These are phyloP conservation scores for Potamarius usumacintae DNA, from an alignment of 2,113 vertebrate genomes.

Conservation along the genomic window DNA sequence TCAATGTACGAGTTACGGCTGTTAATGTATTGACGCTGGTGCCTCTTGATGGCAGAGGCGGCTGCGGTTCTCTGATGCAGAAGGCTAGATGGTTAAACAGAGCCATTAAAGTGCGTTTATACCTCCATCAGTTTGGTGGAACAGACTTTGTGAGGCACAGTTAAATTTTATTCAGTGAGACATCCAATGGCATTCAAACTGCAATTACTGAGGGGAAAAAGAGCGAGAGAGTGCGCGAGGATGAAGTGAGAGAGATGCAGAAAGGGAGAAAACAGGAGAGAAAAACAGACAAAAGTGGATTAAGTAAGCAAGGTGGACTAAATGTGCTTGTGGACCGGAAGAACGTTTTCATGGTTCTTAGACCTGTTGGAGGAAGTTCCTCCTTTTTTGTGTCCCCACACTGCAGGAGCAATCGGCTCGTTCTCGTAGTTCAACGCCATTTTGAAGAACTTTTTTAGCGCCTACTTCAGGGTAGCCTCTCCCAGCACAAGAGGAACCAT, in stretches of 20 bases:
- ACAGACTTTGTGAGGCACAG: constrained; percentile 52
- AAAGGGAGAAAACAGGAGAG: not conserved
- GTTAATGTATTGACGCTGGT: not conserved
- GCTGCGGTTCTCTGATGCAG: constrained; percentile 2
- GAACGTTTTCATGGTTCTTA: too few species aligned
- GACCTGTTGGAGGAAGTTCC: too few species aligned
- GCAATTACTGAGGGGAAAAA: constrained; percentile 56
- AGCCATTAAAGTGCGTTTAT: constrained; percentile 29
- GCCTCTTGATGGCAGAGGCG: not conserved
- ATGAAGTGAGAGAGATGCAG: not conserved
- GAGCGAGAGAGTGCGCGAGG: not conserved
- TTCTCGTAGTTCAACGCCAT: too few species aligned
- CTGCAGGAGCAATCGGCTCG: too few species aligned
- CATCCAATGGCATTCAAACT: constrained; percentile 67
- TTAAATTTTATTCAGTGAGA: constrained; percentile 59
- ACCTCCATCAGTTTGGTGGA: constrained; percentile 42
- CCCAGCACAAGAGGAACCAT: too few species aligned
- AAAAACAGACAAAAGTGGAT: not conserved
- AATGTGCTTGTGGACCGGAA: too few species aligned
- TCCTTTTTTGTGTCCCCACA: too few species aligned
- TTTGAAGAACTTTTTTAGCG: too few species aligned
- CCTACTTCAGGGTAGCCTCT: too few species aligned
- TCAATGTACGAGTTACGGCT: not conserved
- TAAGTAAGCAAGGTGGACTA: not conserved
- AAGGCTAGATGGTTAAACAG: constrained; percentile 15